These are phyloP conservation scores for Petrophora chlorosata DNA, from an alignment of 2,888 invertebrate genomes.

Conservation along the genomic window DNA sequence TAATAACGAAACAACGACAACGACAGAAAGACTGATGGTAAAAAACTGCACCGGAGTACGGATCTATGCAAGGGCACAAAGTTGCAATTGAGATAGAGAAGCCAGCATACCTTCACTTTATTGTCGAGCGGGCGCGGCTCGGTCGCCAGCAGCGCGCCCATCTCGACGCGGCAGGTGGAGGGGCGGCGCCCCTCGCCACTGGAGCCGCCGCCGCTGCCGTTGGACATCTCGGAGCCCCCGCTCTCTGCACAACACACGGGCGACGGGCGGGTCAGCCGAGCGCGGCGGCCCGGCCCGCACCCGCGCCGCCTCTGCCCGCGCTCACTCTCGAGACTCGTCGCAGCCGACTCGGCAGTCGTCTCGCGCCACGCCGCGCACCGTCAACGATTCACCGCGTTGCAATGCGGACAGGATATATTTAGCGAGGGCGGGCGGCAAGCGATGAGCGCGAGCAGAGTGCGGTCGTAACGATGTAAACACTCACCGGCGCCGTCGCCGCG, in stretches of 20 bases:
- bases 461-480: conserved; percentile 41
- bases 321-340: conserved; percentile 3
- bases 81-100: not conserved
- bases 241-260: conserved; percentile 64
- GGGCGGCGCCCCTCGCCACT: conserved; percentile 61
- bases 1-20: conserved; percentile 1
- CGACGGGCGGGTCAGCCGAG: conserved; percentile 43
- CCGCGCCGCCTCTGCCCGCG: conserved; percentile 50
- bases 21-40: too few species aligned
- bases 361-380: conserved; percentile 26
- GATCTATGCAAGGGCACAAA: too few species aligned
- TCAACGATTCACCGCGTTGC: conserved; percentile 45
- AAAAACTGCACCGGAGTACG: too few species aligned
- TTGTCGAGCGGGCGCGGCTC: conserved; percentile 88
- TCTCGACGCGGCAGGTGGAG: conserved; percentile 83
- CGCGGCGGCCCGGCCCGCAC: conserved; percentile 46
- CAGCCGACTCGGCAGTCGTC: conserved; percentile 15
- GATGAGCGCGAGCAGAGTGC: conserved; percentile 37
- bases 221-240: conserved; percentile 73
- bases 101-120: conserved; percentile 87
- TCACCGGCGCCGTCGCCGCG: conserved; percentile 73
- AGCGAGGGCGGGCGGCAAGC: conserved; percentile 50
- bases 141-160: conserved; percentile 85
- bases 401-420: conserved; percentile 61
- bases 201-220: conserved; percentile 61